Base-by-base conservation (phyloP, 2,113 vertebrate species). In the Clarias magur region DNA sequence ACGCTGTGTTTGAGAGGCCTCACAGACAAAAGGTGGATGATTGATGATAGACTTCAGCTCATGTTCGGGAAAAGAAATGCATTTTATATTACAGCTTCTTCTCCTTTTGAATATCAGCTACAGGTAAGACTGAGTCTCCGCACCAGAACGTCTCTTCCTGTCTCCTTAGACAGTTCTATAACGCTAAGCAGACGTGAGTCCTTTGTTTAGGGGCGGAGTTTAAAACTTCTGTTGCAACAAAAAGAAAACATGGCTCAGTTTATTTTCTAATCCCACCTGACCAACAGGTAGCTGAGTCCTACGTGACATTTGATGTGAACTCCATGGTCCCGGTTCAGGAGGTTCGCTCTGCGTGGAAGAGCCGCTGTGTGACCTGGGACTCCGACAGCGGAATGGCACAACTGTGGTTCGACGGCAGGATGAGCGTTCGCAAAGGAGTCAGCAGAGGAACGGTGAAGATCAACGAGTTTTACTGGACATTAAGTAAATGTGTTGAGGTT, bases 331-430 rank as follows among this genome's bases (percentile, higher is more conserved):
- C 62, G 21, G 80, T 67, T 63, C 34, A 27, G 5, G 25, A 2
- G 15, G 38, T 48, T 57, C 11, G 0, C 13, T 48, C 62, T 15
- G 21, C 27, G 81, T 82, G 81, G 81, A 82, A 67, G 38, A 82
- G 38, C 60, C 38, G 23, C 34, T 82, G 81, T 25, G 19, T 82
- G 34, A 82, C 81, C 62, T 82, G 81, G 81, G 62, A 82, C 81
- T 82, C 60, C 38, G 19, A 42, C 60, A 82, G 34, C 2, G 81
- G 81, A n/a, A 65, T 82, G 81, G 81, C 62, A 42, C 81, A 82
- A 19, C 81, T 67, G n/a, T 82, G 81, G 81, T 53, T 67, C 25
- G 62, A 82, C 5, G 81, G 60, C 10, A 67, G 0, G 38, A 82
- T 82, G 60, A 82, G 81, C 38, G 38, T 67, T 53, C 80, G 62